Percentiles rank a stretch among this genome's conserved stretches.
Conservation (phyloP, 2,113 vertebrate genomes). For the Neolamprologus tretocephalus region DNA sequence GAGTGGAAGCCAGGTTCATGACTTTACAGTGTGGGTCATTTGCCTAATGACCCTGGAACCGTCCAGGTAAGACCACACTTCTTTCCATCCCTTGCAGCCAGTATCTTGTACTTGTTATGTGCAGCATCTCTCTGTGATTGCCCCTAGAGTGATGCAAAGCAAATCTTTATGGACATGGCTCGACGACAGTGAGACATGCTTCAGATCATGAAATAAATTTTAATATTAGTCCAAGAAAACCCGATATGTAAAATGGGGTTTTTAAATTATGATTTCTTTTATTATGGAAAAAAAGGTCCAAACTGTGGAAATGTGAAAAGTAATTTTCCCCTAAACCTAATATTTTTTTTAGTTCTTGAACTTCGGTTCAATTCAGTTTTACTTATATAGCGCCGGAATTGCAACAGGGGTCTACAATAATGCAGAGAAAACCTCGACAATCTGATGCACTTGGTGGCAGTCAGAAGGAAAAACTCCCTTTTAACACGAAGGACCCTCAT, state of each 20-base stretch:
- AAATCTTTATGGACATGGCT: background rate
- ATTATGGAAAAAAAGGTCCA: background rate
- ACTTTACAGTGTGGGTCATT: background rate
- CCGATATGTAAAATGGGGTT: background rate
- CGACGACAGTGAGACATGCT: background rate
- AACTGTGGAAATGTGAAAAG: background rate
- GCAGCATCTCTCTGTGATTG: background rate
- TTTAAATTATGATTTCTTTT: background rate
- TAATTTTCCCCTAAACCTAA: background rate
- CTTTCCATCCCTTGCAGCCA: background rate
- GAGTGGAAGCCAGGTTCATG: background rate
- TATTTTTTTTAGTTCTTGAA: background rate
- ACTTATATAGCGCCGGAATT: rapidly evolving
- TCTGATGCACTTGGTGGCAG: background rate
- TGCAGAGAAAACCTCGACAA: background rate
- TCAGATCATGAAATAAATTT: background rate
- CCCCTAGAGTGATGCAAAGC: background rate
- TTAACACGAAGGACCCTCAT: background rate
- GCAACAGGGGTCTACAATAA: background rate
- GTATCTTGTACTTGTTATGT: background rate
- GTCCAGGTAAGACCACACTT: background rate
- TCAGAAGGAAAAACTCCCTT: background rate
- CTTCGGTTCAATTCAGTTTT: rapidly evolving
- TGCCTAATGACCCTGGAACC: background rate
- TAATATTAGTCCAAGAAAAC: background rate